Conservation (phyloP, 2,797 vertebrate genomes). For the Nasua narica region DNA sequence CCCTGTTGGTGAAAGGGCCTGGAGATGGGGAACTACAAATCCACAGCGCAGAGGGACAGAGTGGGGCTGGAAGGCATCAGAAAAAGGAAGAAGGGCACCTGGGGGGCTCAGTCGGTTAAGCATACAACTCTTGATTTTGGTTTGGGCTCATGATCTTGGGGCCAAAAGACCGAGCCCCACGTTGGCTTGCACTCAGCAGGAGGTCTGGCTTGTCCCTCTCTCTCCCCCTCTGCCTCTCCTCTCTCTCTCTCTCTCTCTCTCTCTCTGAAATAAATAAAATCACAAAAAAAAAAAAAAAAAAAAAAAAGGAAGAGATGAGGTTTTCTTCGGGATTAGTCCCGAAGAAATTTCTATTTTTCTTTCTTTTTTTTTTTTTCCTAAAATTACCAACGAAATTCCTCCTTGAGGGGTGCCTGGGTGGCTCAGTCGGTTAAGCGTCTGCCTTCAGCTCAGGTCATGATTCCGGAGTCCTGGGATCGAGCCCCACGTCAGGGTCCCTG, state of each 20-base stretch:
- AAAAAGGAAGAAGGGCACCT: background rate
- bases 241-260: background rate
- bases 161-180: background rate
- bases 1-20: background rate
- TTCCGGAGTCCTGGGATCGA: too few relatives aligned
- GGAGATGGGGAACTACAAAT: background rate
- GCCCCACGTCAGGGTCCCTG: too few relatives aligned
- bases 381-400: background rate
- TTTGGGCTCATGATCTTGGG: background rate
- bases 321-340: background rate
- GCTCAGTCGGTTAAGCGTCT: too few relatives aligned
- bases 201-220: background rate
- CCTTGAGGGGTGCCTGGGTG: background rate
- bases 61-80: background rate
- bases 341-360: background rate
- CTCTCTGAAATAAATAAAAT: background rate
- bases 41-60: background rate
- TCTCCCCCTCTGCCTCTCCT: background rate
- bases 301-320: background rate
- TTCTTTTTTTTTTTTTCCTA: background rate
- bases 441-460: too few relatives aligned
- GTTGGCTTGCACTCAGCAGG: too few relatives aligned
- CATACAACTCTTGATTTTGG: background rate
- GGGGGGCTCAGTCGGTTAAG: background rate
- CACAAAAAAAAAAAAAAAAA: background rate